These are phyloP conservation scores for Bhutanitis thaidina DNA, from an alignment of 2,888 invertebrate genomes.

Conservation along the genomic window DNA sequence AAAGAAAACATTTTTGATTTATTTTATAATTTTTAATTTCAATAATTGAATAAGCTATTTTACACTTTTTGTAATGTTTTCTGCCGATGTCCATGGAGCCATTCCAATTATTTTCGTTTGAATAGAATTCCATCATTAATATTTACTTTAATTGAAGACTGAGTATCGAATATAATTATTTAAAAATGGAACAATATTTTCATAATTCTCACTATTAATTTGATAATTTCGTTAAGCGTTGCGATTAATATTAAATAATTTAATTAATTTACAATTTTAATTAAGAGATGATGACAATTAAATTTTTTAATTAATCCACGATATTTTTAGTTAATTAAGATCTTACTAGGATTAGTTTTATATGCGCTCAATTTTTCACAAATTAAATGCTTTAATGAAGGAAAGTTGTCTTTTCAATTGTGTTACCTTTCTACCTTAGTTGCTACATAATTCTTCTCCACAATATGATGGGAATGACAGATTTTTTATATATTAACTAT, in stretches of 20 bases:
- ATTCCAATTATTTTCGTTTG: slow-evolving; percentile 28
- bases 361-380: slow-evolving; percentile 75
- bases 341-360: slow-evolving; percentile 54
- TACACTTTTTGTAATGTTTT: neutral
- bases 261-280: slow-evolving; percentile 25
- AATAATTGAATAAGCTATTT: neutral
- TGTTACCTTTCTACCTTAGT: slow-evolving; percentile 17
- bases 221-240: slow-evolving; percentile 22
- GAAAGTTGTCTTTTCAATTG: slow-evolving; percentile 24
- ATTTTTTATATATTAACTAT: too few relatives aligned
- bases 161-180: slow-evolving; percentile 32
- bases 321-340: slow-evolving; percentile 31
- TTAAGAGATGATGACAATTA: slow-evolving; percentile 21
- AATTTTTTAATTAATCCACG: slow-evolving; percentile 35
- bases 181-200: slow-evolving; percentile 15
- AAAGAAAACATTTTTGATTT: neutral
- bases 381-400: slow-evolving; percentile 67
- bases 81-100: slow-evolving; percentile 9
- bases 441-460: neutral
- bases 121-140: slow-evolving; percentile 23
- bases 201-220: slow-evolving; percentile 24
- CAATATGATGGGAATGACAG: too few relatives aligned
- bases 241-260: slow-evolving; percentile 21
- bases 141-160: slow-evolving; percentile 35
- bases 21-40: neutral